phyloP scores from a whole-genome alignment of 2,797 vertebrate genomes.

The Momotus momota region DNA sequence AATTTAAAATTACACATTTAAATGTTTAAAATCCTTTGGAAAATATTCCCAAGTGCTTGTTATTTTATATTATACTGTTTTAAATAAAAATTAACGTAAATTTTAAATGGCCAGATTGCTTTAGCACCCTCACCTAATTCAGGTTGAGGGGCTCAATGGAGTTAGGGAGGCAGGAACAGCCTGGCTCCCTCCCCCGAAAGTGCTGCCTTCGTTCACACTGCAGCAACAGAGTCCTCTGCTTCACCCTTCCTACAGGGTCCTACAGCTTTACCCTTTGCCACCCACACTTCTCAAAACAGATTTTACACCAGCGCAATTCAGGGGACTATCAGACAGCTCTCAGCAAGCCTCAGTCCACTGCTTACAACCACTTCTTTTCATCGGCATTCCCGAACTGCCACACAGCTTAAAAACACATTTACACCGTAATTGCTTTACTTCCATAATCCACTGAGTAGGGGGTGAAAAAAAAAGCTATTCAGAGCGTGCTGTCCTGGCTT shows the following conservation, averaged over 20 bases:
- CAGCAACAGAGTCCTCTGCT: neutral
- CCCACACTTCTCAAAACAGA: neutral
- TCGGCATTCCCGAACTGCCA: neutral
- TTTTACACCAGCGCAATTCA: neutral
- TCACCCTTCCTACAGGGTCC: neutral
- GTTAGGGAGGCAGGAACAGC: neutral
- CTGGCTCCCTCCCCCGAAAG: neutral
- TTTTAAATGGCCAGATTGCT: neutral
- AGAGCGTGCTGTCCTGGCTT: neutral
- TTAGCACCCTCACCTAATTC: neutral
- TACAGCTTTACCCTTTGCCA: neutral
- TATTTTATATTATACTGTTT: neutral
- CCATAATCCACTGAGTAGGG: neutral
- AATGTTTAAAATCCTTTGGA: neutral
- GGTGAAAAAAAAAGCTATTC: fast-evolving
- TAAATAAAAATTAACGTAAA: neutral
- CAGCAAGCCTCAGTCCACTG: neutral
- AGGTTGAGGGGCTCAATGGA: neutral
- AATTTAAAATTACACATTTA: neutral
- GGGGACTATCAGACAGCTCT: neutral
- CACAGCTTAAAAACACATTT: neutral
- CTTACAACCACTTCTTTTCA: neutral
- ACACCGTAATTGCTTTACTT: neutral
- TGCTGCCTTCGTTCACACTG: neutral
- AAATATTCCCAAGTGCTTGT: neutral